Conservation (phyloP, 2,113 vertebrate species). For the Tauraco erythrolophus region DNA sequence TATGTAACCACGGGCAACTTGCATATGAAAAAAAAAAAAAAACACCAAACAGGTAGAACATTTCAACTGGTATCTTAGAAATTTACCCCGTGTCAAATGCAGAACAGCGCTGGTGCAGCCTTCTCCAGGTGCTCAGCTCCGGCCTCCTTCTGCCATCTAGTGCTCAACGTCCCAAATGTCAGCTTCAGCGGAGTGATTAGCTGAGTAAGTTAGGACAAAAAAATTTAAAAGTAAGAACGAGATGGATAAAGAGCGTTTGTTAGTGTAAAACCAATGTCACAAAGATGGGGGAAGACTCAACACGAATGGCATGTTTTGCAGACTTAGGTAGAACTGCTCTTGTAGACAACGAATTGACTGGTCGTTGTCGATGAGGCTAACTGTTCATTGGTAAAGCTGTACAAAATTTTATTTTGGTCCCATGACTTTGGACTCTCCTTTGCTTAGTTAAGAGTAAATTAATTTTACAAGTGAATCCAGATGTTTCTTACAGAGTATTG, state of each 20-base stretch:
- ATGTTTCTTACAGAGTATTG: background rate
- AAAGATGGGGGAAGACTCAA: background rate
- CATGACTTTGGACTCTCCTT: background rate
- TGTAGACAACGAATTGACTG: background rate
- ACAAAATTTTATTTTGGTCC: background rate
- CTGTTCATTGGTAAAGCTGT: background rate
- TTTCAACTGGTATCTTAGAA: background rate
- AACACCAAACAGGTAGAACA: too few relatives aligned
- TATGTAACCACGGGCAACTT: background rate
- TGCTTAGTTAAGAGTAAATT: background rate
- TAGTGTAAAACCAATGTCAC: background rate
- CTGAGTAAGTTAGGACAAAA: background rate
- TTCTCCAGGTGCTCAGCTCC: background rate
- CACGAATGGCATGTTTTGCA: background rate
- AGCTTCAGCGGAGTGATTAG: background rate
- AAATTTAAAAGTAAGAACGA: background rate
- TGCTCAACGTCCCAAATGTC: background rate
- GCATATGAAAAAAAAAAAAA: background rate
- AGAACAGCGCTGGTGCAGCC: accelerated
- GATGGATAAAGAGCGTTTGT: background rate
- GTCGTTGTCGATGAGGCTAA: background rate
- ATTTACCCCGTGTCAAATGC: background rate
- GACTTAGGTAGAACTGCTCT: background rate
- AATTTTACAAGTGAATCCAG: background rate
- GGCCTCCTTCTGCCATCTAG: conserved; percentile 76